These are phyloP conservation scores for Sarcophaga subvicina DNA, from an alignment of 2,888 invertebrate genomes.

Conservation along the genomic window DNA sequence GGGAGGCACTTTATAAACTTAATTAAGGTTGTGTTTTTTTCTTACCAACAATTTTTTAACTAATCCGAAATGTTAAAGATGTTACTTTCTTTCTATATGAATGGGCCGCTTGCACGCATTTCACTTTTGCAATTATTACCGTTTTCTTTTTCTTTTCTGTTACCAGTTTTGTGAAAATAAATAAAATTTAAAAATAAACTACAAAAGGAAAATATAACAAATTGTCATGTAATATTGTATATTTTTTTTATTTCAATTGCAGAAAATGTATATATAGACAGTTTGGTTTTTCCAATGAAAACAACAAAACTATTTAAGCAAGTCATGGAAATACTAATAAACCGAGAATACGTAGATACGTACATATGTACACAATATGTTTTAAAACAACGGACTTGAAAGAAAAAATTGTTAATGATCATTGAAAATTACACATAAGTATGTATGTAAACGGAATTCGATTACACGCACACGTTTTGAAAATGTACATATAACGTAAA, in stretches of 20 bases:
- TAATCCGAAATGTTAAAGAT: constrained; percentile 6
- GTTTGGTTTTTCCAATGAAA: constrained; percentile 40
- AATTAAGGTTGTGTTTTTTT: neutral
- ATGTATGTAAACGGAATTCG: neutral
- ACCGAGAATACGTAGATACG: constrained; percentile 28
- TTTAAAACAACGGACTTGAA: constrained; percentile 9
- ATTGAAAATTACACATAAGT: constrained; percentile 17
- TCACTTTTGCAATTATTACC: neutral
- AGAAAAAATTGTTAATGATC: constrained; percentile 8
- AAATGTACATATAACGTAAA: neutral
- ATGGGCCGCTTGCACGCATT: constrained; percentile 29
- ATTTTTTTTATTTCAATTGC: constrained; percentile 17
- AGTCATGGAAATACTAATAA: constrained; percentile 44
- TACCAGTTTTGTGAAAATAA: neutral
- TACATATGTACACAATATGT: constrained; percentile 1
- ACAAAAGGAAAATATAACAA: neutral
- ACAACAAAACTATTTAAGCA: constrained; percentile 21
- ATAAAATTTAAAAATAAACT: constrained; percentile 16
- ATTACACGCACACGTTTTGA: constrained; percentile 35
- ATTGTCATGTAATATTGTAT: neutral
- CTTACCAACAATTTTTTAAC: constrained; percentile 48
- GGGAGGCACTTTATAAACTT: no score
- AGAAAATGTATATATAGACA: constrained; percentile 42
- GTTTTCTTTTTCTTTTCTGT: neutral
- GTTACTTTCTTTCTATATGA: constrained; percentile 16